phyloP scores from a whole-genome alignment of 2,888 invertebrate species.

The Philereme vetulata region DNA sequence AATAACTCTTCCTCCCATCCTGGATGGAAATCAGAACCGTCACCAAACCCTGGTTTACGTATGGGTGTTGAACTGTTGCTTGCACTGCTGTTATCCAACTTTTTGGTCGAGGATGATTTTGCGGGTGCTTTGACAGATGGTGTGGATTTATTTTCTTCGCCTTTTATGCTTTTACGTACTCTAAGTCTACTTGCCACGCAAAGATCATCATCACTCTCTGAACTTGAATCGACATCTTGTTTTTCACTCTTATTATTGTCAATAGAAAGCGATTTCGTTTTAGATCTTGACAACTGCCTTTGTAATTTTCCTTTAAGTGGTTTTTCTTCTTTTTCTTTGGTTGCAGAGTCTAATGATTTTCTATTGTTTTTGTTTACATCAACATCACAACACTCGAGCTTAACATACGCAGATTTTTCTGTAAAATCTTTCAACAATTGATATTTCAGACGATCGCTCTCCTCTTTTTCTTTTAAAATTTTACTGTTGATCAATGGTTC shows the following conservation, averaged over 20 bases:
- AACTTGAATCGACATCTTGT: constrained; percentile 59
- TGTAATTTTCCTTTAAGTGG: constrained; percentile 56
- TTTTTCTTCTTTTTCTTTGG: constrained; percentile 66
- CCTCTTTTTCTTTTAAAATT: constrained; percentile 69
- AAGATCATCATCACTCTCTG: constrained; percentile 72
- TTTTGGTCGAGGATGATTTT: constrained; percentile 66
- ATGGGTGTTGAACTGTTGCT: constrained; percentile 66
- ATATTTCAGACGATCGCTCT: constrained; percentile 66
- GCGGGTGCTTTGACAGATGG: constrained; percentile 57
- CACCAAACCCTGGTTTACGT: constrained; percentile 86
- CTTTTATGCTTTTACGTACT: constrained; percentile 77
- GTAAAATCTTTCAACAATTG: constrained; percentile 74
- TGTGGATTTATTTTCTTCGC: constrained; percentile 62
- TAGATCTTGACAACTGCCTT: constrained; percentile 57
- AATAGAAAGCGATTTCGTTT: constrained; percentile 59
- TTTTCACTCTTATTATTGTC: constrained; percentile 68
- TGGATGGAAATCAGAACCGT: constrained; percentile 88
- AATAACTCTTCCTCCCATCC: constrained; percentile 94
- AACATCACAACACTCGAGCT: constrained; percentile 77
- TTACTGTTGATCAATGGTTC: constrained; percentile 75
- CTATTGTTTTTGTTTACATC: constrained; percentile 70
- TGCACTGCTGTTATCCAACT: constrained; percentile 61
- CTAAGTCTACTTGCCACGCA: constrained; percentile 73
- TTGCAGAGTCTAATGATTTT: constrained; percentile 63
- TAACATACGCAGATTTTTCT: constrained; percentile 77